These are phyloP conservation scores for Haliclystus octoradiatus DNA, from an alignment of 30 jellyfish, hydroid and myxozoan species.

Conservation along the genomic window DNA sequence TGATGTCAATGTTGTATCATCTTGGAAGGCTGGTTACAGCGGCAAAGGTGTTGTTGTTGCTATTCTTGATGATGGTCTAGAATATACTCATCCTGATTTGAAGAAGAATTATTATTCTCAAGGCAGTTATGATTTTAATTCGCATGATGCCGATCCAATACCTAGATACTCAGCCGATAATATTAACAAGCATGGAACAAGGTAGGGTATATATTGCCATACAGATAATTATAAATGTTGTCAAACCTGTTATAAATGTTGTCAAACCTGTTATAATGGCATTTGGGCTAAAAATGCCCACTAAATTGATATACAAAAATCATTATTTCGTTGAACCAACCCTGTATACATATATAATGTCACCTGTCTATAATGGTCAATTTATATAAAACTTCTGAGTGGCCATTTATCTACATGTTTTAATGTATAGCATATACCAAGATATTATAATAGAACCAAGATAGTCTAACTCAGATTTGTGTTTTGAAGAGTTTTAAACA, in stretches of 20 bases:
- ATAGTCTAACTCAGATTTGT: no score
- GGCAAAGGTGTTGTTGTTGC: constrained; percentile 97
- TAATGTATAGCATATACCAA: no score
- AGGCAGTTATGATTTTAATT: constrained; percentile 89
- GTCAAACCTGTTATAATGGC: no score
- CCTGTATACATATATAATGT: neutral
- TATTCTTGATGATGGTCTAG: constrained; percentile 94
- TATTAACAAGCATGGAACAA: constrained; percentile 94
- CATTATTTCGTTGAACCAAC: neutral
- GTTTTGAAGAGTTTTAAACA: no score
- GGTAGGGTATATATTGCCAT: no score
- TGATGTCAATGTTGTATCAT: constrained; percentile 77
- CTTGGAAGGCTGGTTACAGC: constrained; percentile 66
- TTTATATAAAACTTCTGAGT: no score
- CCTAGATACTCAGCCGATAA: constrained; percentile 70
- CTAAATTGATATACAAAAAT: neutral
- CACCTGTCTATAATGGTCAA: no score
- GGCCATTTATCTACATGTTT: no score
- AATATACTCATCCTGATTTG: constrained; percentile 80
- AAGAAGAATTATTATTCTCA: constrained; percentile 57
- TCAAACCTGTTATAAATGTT: no score
- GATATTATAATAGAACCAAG: no score
- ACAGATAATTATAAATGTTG: no score
- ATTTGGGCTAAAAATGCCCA: no score
- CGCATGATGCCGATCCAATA: constrained; percentile 69